Percentiles rank a stretch among this genome's conserved stretches.
These are phyloP conservation scores for Linurgus olivaceus DNA, from an alignment of 2,797 vertebrate genomes.

Conservation along the genomic window DNA sequence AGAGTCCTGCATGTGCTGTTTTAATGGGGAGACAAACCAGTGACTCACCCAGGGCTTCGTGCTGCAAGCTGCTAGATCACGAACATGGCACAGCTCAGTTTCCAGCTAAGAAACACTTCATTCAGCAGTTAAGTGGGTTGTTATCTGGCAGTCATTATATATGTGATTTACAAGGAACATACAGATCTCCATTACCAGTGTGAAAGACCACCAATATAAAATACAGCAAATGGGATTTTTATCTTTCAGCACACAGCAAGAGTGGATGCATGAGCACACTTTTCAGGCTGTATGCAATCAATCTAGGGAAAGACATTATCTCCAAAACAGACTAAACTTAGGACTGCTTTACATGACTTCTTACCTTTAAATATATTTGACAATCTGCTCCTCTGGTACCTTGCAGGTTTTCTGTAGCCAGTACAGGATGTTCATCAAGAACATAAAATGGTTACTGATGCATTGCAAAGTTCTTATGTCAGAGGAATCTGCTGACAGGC, in stretches of 20 bases:
- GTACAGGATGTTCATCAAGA: conserved; percentile 22
- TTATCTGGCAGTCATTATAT: conserved; percentile 76
- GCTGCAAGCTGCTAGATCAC: conserved; percentile 1
- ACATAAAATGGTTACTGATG: conserved; percentile 25
- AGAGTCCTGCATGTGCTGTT: neutral
- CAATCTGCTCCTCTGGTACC: conserved; percentile 42
- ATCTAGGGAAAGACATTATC: conserved; percentile 76
- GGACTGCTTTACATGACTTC: conserved; percentile 31
- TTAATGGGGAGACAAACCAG: neutral
- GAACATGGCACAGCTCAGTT: conserved; percentile 56
- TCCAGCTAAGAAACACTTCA: conserved; percentile 74
- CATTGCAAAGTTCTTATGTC: conserved; percentile 35
- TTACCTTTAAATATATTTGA: conserved; percentile 68
- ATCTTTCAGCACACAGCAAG: conserved; percentile 75
- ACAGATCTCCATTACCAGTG: conserved; percentile 63
- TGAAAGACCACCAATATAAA: conserved; percentile 79
- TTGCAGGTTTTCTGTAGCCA: neutral
- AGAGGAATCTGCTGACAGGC: conserved; percentile 66
- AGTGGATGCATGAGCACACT: conserved; percentile 66
- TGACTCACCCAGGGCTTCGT: neutral
- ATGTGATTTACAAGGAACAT: conserved; percentile 77
- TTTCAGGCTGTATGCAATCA: conserved; percentile 72
- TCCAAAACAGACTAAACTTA: conserved; percentile 60
- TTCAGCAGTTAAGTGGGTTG: conserved; percentile 70
- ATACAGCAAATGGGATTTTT: conserved; percentile 78